phyloP scores from a whole-genome alignment of 2,797 vertebrate species.

The Cheirogaleus major region DNA sequence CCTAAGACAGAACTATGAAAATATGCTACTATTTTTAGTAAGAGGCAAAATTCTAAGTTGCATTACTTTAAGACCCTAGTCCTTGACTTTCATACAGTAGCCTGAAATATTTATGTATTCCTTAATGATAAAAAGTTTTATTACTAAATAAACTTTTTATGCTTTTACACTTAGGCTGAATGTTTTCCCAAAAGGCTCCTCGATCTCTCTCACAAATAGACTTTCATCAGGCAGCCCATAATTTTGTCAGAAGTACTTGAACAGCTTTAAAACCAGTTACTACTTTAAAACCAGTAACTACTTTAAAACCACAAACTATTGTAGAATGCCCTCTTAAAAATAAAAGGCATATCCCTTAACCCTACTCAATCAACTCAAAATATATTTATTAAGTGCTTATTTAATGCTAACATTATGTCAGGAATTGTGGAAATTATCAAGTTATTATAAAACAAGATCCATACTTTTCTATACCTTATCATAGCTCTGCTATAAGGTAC shows the following conservation, averaged over 20 bases:
- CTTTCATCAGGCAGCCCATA: neutral
- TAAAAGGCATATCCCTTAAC: conserved; percentile 23
- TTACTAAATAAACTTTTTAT: neutral
- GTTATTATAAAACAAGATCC: neutral
- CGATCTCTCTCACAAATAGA: neutral
- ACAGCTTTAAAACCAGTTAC: neutral
- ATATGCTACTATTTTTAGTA: neutral
- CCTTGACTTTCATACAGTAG: neutral
- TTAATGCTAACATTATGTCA: neutral
- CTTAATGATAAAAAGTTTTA: neutral
- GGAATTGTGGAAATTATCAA: neutral
- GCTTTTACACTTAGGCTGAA: neutral
- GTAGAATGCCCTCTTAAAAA: neutral
- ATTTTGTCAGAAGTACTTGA: neutral
- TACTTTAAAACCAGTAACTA: neutral
- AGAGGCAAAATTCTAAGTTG: neutral
- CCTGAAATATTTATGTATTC: neutral
- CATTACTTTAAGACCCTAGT: neutral
- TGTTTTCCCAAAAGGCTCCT: neutral
- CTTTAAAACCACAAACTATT: neutral
- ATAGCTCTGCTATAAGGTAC: neutral
- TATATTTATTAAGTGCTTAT: neutral
- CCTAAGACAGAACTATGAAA: neutral
- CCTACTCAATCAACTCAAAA: neutral
- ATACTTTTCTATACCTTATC: neutral